These are phyloP conservation scores for Chionodraco myersi DNA, from an alignment of 2,113 vertebrate genomes.

Conservation along the genomic window DNA sequence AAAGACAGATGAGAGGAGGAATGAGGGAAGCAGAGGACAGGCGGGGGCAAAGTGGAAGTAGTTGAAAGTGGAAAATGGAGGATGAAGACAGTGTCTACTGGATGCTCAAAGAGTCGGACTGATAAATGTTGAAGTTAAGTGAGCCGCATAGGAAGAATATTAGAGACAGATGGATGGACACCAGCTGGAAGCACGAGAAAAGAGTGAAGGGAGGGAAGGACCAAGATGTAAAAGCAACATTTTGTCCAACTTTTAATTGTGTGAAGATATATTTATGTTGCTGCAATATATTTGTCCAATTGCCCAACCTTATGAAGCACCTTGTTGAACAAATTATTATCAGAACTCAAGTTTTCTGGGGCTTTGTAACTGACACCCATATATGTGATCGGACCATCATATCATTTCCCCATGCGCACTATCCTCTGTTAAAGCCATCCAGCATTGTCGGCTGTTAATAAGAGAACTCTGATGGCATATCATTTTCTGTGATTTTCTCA, in stretches of 20 bases:
- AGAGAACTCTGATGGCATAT: slow-evolving; percentile 36
- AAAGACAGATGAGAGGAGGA: slow-evolving; percentile 42
- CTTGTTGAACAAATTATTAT: neutral
- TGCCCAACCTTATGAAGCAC: too few species aligned
- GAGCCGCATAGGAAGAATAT: slow-evolving; percentile 56
- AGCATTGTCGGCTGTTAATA: slow-evolving; percentile 26
- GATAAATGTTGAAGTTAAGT: slow-evolving; percentile 58
- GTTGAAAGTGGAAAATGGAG: slow-evolving; percentile 25
- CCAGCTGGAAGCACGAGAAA: slow-evolving; percentile 28
- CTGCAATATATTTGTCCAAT: too few species aligned
- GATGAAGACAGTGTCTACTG: slow-evolving; percentile 31
- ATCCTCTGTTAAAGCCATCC: slow-evolving; percentile 56
- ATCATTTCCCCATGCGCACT: slow-evolving; percentile 1
- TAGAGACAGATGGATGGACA: slow-evolving; percentile 59
- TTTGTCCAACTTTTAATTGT: neutral
- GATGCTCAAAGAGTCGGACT: slow-evolving; percentile 45
- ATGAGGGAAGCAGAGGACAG: slow-evolving; percentile 27
- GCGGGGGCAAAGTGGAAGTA: slow-evolving; percentile 17
- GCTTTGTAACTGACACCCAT: neutral
- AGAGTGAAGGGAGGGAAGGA: neutral
- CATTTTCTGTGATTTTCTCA: slow-evolving; percentile 39
- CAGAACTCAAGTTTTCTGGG: neutral
- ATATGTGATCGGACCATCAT: neutral
- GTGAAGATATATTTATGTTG: neutral
- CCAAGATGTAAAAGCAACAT: neutral